These are phyloP conservation scores for Clarias macrocephalus DNA, from an alignment of 2,113 vertebrate species.

Conservation along the genomic window DNA sequence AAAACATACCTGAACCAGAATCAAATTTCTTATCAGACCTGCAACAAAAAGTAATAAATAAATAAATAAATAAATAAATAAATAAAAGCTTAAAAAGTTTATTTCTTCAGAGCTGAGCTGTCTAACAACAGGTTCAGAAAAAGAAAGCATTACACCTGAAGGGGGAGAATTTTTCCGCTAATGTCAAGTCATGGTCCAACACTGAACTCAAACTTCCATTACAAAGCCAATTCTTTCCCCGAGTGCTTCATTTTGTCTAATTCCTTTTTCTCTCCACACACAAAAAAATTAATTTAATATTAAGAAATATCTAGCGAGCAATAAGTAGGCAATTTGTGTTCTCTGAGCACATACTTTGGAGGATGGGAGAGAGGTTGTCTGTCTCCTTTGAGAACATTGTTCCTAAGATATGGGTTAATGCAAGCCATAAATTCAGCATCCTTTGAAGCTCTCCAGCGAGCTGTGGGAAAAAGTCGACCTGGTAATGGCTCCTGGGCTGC, in stretches of 20 bases:
- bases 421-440: slow-evolving; percentile 81
- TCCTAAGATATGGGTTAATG: slow-evolving; percentile 83
- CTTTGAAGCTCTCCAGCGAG: slow-evolving; percentile 81
- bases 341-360: slow-evolving; percentile 65
- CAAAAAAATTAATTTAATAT: background rate
- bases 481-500: slow-evolving; percentile 82
- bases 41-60: slow-evolving; percentile 52
- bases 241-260: slow-evolving; percentile 47
- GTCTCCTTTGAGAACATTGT: slow-evolving; percentile 79
- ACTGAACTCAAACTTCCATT: slow-evolving; percentile 1
- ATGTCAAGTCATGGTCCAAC: slow-evolving; percentile 24
- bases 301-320: slow-evolving; percentile 39
- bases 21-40: slow-evolving; percentile 95
- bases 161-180: slow-evolving; percentile 12
- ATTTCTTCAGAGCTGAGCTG: background rate
- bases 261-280: slow-evolving; percentile 4
- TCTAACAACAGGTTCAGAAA: slow-evolving; percentile 18
- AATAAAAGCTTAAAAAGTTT: background rate
- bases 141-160: slow-evolving; percentile 20
- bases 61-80: background rate
- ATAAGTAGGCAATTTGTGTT: slow-evolving; percentile 63
- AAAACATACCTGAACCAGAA: slow-evolving; percentile 91
- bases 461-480: slow-evolving; percentile 85
- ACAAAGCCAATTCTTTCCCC: slow-evolving; percentile 31
- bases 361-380: slow-evolving; percentile 40